These are phyloP conservation scores for Threskiornis aethiopicus DNA, from an alignment of 2,797 vertebrate species.

Conservation along the genomic window DNA sequence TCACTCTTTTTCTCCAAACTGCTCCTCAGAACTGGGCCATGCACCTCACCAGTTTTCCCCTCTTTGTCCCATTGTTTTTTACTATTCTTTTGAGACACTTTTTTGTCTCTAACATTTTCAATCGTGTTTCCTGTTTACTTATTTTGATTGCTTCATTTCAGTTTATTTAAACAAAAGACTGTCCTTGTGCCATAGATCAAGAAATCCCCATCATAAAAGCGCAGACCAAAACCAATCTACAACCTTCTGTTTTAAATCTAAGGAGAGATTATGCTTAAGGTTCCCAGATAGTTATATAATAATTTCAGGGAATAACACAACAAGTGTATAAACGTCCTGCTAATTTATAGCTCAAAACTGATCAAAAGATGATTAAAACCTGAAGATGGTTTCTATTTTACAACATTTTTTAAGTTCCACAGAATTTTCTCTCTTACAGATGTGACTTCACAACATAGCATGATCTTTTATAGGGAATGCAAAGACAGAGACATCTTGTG, in stretches of 20 bases:
- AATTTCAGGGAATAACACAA: background rate
- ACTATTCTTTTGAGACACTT: background rate
- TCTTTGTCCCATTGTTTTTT: background rate
- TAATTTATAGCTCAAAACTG: background rate
- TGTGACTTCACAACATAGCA: background rate
- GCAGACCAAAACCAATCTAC: background rate
- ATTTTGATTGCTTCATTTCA: background rate
- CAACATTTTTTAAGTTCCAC: background rate
- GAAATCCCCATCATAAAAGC: background rate
- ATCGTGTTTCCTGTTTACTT: background rate
- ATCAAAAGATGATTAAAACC: background rate
- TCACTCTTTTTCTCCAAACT: background rate
- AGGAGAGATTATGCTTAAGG: background rate
- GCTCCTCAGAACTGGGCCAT: background rate
- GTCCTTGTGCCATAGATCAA: background rate
- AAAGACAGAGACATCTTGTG: conserved; percentile 44
- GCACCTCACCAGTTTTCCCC: background rate
- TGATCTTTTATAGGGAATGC: background rate
- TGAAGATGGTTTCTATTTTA: background rate
- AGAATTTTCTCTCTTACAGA: background rate
- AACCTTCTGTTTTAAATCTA: background rate
- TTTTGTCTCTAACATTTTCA: background rate
- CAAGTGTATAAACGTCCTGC: background rate
- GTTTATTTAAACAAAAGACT: background rate
- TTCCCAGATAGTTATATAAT: background rate